Conservation (phyloP, 2,888 invertebrate species). For the Heliconius sara region DNA sequence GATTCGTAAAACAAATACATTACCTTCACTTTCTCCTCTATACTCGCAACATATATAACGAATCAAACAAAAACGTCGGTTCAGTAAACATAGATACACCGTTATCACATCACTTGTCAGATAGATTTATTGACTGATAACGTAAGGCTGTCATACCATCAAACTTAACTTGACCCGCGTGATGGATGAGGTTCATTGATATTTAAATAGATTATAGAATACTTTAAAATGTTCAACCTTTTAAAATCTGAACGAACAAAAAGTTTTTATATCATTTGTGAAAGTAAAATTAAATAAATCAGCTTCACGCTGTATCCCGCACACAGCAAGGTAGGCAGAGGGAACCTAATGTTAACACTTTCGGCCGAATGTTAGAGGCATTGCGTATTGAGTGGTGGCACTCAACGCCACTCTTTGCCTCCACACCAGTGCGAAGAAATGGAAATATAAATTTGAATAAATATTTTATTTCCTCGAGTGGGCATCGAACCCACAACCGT, state of each 20-base stretch:
- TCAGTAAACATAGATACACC: slow-evolving; percentile 23
- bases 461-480: too few relatives aligned
- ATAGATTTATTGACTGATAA: slow-evolving; percentile 34
- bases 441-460: too few relatives aligned
- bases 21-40: slow-evolving; percentile 4
- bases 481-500: too few relatives aligned
- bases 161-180: slow-evolving; percentile 16
- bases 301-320: too few relatives aligned
- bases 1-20: neutral
- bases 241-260: neutral
- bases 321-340: too few relatives aligned
- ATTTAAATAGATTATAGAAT: slow-evolving; percentile 8
- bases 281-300: too few relatives aligned
- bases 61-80: slow-evolving; percentile 32
- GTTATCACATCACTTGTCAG: slow-evolving; percentile 34
- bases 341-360: too few relatives aligned
- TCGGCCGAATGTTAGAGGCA: too few relatives aligned
- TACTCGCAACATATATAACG: slow-evolving; percentile 7
- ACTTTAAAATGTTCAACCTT: neutral
- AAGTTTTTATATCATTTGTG: neutral
- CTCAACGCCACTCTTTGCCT: too few relatives aligned
- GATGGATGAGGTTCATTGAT: slow-evolving; percentile 19
- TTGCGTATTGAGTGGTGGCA: too few relatives aligned
- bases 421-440: too few relatives aligned
- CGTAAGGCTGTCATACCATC: slow-evolving; percentile 27